These are phyloP conservation scores for Sapayoa aenigma DNA, from an alignment of 2,113 vertebrate species.

Conservation along the genomic window DNA sequence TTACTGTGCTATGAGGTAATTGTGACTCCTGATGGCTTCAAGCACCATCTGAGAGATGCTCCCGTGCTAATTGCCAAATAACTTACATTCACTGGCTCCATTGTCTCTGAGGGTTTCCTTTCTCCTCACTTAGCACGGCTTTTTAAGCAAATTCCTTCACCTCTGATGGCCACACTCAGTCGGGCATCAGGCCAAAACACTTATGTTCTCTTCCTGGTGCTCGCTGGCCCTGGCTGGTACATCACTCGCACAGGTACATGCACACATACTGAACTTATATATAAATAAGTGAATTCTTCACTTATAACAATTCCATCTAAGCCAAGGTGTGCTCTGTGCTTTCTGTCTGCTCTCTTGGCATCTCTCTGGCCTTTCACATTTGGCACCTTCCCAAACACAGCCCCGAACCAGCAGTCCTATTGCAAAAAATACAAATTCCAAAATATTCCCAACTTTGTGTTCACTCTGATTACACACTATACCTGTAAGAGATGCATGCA, in stretches of 20 bases:
- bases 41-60: not conserved
- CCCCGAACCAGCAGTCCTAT: not conserved
- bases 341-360: not conserved
- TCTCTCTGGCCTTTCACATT: not conserved
- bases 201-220: not conserved
- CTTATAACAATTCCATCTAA: not conserved
- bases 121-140: not conserved
- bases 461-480: not conserved
- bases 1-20: not conserved
- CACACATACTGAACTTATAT: not conserved
- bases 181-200: not conserved
- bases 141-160: conserved; percentile 20
- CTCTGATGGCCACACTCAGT: not conserved
- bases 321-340: not conserved
- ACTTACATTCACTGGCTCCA: not conserved
- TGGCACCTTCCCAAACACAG: not conserved
- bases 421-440: not conserved
- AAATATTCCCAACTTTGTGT: not conserved
- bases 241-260: not conserved
- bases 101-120: not conserved
- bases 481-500: not conserved
- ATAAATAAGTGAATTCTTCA: too few species aligned
- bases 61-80: not conserved
- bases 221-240: not conserved
- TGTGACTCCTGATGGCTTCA: not conserved